Conservation (phyloP, 2,113 vertebrate species). For the Oreochromis aureus region DNA sequence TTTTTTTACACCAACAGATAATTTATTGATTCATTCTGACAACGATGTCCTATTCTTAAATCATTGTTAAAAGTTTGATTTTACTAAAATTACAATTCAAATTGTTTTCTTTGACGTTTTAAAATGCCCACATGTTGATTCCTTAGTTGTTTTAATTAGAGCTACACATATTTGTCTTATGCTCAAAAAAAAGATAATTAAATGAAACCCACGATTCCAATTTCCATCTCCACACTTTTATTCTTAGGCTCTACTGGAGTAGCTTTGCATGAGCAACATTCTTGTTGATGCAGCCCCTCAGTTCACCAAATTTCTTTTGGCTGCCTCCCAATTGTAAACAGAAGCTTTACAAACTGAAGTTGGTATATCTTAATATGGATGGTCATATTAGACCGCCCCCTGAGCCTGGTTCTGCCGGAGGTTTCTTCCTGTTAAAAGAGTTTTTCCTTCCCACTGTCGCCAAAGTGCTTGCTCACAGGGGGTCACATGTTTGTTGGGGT, state of each 20-base stretch:
- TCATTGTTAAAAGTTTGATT: not conserved
- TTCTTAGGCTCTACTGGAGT: not conserved
- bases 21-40: not conserved
- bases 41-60: accelerated
- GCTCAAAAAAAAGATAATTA: not conserved
- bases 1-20: not conserved
- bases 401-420: not conserved
- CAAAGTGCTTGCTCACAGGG: not conserved
- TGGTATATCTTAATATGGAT: not conserved
- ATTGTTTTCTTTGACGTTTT: not conserved
- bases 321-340: not conserved
- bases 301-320: not conserved
- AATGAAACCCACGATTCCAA: not conserved
- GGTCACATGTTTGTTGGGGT: accelerated
- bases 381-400: not conserved
- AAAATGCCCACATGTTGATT: not conserved
- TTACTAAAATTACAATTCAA: not conserved
- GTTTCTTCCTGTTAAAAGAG: not conserved
- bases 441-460: not conserved
- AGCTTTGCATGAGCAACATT: not conserved
- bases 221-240: not conserved
- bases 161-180: not conserved
- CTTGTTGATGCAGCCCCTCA: not conserved
- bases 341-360: not conserved
- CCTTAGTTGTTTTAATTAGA: not conserved